phyloP scores from a whole-genome alignment of 2,888 invertebrate genomes.

The Escarpia spicata region DNA sequence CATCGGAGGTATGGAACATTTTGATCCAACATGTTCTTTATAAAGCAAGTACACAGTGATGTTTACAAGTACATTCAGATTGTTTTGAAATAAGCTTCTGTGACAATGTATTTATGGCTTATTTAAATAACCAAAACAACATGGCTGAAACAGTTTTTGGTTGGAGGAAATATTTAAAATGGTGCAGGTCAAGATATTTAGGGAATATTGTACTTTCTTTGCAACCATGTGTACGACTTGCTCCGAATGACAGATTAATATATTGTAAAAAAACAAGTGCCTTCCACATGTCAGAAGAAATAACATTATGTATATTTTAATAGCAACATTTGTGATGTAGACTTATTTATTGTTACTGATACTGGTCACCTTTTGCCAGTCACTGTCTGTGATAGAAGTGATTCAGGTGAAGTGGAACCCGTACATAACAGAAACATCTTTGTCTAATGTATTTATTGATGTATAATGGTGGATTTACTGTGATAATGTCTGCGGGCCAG shows the following conservation, averaged over 20 bases:
- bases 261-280: background rate
- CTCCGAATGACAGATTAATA: too few species aligned
- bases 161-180: background rate
- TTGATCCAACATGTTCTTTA: too few species aligned
- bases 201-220: background rate
- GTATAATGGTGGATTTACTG: background rate
- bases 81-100: background rate
- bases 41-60: too few species aligned
- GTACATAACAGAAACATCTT: background rate
- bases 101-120: background rate
- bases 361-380: background rate
- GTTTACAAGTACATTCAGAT: background rate
- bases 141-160: background rate
- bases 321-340: background rate
- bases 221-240: background rate
- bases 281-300: background rate
- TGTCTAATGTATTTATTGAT: background rate
- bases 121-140: background rate
- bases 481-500: background rate
- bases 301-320: background rate
- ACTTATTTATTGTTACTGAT: background rate
- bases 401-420: background rate
- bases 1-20: too few species aligned
- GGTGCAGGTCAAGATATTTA: background rate
- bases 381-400: background rate